Conservation (phyloP, 2,797 vertebrate species). For the Tragelaphus eurycerus region DNA sequence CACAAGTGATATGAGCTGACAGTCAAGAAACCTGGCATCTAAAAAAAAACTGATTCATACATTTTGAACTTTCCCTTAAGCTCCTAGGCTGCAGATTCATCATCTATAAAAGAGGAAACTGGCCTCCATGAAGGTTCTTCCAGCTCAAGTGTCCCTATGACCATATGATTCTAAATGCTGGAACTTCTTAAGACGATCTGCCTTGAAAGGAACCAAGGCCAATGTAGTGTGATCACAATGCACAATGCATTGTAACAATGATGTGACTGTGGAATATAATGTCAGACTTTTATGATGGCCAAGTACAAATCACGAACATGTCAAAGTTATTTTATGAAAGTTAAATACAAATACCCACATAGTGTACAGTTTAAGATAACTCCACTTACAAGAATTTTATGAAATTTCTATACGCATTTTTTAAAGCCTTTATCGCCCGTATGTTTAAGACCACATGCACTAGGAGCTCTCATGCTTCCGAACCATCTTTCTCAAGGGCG, state of each 20-base stretch:
- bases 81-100: not conserved
- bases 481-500: not conserved
- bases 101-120: not conserved
- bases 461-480: not conserved
- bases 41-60: not conserved
- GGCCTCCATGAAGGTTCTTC: not conserved
- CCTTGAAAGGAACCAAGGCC: not conserved
- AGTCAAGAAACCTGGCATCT: not conserved
- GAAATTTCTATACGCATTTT: not conserved
- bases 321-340: not conserved
- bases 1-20: not conserved
- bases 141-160: not conserved
- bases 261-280: not conserved
- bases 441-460: fast-evolving
- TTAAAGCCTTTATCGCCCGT: not conserved
- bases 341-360: not conserved
- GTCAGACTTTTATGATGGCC: not conserved
- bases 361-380: not conserved
- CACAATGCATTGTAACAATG: not conserved
- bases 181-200: not conserved
- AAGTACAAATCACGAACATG: not conserved
- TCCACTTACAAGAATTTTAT: not conserved
- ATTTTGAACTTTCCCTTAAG: not conserved
- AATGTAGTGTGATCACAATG: not conserved
- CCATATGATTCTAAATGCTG: not conserved